These are phyloP conservation scores for Porites lobata DNA, from an alignment of 92 coral and sea anemone species.

Conservation along the genomic window DNA sequence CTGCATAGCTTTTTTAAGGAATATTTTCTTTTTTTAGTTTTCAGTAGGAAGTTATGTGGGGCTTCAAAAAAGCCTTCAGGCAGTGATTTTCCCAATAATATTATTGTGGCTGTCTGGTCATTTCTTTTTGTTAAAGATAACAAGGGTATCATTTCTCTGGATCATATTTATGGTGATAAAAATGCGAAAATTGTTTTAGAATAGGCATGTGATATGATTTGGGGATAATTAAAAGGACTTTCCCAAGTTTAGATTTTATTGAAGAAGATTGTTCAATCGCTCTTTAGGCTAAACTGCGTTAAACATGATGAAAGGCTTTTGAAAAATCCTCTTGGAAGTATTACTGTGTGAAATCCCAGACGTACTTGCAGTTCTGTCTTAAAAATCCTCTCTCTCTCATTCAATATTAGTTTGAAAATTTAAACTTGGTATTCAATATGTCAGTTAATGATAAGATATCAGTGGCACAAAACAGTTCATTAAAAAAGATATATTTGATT, in stretches of 20 bases:
- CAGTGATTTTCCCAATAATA: background rate
- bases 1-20: background rate
- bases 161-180: background rate
- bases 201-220: background rate
- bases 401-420: constrained; percentile 3
- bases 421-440: constrained; percentile 20
- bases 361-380: background rate
- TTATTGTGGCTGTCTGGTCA: constrained; percentile 15
- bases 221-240: background rate
- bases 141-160: background rate
- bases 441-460: constrained; percentile 8
- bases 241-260: background rate
- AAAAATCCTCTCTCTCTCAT: background rate
- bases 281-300: no score
- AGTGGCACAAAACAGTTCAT: background rate
- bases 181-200: background rate
- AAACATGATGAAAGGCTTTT: background rate
- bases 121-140: constrained; percentile 1
- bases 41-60: background rate
- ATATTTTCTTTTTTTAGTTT: background rate
- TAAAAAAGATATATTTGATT: constrained; percentile 11
- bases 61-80: background rate
- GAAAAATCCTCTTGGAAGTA: background rate
- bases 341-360: background rate
- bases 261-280: background rate